Percentiles rank a stretch among this genome's conserved stretches.
phyloP scores from a whole-genome alignment of 2,888 invertebrate species.

The Chirona hameri region DNA sequence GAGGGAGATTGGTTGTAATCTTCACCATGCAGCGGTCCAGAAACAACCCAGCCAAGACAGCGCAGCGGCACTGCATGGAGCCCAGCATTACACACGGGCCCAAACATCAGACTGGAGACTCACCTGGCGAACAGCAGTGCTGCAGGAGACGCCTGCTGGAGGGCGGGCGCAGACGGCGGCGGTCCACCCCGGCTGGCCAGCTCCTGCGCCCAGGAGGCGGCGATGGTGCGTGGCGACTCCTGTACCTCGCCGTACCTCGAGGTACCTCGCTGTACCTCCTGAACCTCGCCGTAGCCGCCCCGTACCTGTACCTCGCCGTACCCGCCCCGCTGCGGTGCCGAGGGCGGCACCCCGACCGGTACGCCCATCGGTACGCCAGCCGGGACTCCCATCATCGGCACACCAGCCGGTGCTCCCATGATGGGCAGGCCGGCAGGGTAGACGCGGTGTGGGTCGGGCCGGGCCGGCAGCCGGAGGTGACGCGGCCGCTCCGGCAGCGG shows the following conservation, averaged over 20 bases:
- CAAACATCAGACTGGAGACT: neutral
- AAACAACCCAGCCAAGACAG: too few species aligned
- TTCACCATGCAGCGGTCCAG: too few species aligned
- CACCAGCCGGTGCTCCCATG: neutral
- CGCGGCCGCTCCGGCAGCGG: conserved; percentile 6
- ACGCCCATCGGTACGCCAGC: too few species aligned
- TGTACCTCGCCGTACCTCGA: too few species aligned
- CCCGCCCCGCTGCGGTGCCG: too few species aligned
- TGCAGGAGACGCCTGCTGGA: neutral
- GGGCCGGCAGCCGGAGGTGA: neutral
- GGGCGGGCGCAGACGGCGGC: neutral
- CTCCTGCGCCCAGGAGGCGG: neutral
- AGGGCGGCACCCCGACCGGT: too few species aligned
- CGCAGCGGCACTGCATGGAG: too few species aligned
- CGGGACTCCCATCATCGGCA: neutral
- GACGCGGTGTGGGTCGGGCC: neutral
- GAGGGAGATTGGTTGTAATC: too few species aligned
- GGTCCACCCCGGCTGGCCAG: neutral
- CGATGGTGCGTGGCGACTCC: neutral
- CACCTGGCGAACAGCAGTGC: conserved; percentile 1
- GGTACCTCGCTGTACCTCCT: too few species aligned
- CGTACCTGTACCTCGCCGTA: too few species aligned
- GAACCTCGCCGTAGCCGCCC: too few species aligned
- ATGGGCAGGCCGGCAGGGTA: neutral
- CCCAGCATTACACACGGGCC: neutral